Evolutionary conservation across 2,797 vertebrate genomes (phyloP), one percentile per base, ranked within the genome.

Genomic region (Vireo griseus): DNA sequence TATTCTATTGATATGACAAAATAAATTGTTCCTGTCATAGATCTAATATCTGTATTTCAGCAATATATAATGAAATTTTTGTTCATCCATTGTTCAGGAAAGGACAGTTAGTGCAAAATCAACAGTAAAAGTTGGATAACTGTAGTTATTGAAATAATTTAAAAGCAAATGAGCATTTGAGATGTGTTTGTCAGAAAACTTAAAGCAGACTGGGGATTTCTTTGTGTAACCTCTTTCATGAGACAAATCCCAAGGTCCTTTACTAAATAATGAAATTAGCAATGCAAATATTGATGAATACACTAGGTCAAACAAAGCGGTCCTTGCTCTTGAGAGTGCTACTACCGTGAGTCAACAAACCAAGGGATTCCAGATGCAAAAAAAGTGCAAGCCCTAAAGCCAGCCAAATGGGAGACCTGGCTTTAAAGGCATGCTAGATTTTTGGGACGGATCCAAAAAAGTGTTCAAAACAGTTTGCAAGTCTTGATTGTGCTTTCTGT

Each of bases 261-360:
- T 72, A 54, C 82, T 80, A 94, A 94, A 88, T 94, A 94, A 96
- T 74, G 45, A 86, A 91, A 85, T 96, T 94, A 96, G 45, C 85
- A 88, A 35, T 91, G 62, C 78, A 91, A 96, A 96, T 83, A 94
- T 80, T 94, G 91, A 65, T 92, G 58, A 86, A 92, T 82, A 47
- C n/a, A 33, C 57, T 29, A 40, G 52, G 68, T 94, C 86, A 96
- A 93, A 88, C 69, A 92, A 72, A 96, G 73, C 29, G 42, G 50
- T 78, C 62, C 72, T 80, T 76, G 35, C 59, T 62, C 85, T 83
- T 52, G 21, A 74, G 81, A 77, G 10, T 59, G 48, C 45, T 6
- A 16, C 42, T 71, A 31, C 61, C 25, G 0, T 79, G 17, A 85
- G 35, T 87, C 84, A 91, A 90, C 22, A 94, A 85, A 82, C n/a